phyloP scores from a whole-genome alignment of 2,888 invertebrate species.

The Cerastis rubricosa region DNA sequence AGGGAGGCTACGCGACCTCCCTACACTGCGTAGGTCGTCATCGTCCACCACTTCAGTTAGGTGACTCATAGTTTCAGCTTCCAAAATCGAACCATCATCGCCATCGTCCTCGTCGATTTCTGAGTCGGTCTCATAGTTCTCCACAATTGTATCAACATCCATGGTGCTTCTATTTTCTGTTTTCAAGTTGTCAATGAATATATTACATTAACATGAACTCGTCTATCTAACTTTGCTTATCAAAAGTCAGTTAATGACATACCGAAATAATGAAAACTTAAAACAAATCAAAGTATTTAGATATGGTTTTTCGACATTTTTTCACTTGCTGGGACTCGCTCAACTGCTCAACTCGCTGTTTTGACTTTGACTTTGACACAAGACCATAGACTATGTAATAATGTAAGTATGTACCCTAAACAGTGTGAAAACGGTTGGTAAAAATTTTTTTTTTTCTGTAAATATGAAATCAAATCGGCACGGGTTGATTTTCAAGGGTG shows the following conservation, averaged over 20 bases:
- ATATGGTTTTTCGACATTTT: neutral
- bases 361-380: neutral
- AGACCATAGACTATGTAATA: no score
- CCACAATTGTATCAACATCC: conserved; percentile 63
- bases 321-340: no score
- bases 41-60: conserved; percentile 70
- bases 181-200: neutral
- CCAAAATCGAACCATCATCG: conserved; percentile 72
- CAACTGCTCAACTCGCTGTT: no score
- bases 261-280: neutral
- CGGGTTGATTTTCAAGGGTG: no score
- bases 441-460: no score
- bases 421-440: no score
- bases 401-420: no score
- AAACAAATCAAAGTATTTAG: neutral
- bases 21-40: conserved; percentile 52
- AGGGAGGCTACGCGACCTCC: neutral
- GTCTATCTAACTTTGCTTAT: neutral
- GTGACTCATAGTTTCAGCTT: conserved; percentile 72
- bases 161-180: conserved; percentile 28
- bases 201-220: neutral
- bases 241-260: neutral
- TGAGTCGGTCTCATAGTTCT: conserved; percentile 45
- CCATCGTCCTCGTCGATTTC: conserved; percentile 61
- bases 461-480: no score